Base-by-base conservation (phyloP, 1,140 invertebrate species). In the Mya arenaria region DNA sequence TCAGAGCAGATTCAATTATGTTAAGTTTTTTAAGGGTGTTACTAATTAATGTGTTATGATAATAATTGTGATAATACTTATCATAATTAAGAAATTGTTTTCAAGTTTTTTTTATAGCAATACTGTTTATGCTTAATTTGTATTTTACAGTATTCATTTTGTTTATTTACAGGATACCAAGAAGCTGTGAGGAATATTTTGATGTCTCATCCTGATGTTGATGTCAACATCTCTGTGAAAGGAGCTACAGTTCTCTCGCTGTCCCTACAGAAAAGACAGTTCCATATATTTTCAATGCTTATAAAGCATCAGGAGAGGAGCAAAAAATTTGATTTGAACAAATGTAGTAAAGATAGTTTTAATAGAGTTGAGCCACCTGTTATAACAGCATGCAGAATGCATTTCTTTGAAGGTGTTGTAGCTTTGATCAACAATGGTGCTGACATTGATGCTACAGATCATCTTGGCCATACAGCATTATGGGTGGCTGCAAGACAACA, bases 311-410 rank as follows among this genome's bases (percentile, higher is more conserved):
- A 88, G 74, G 89, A 89, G 74, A 88, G 87, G 34, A 86, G 77
- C 10, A 85, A 85, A 25, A 87, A 89, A 44, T 78, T 91, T 28
- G 87, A 90, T 69, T 63, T 91, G 23, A 89, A 91, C 80, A 89
- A 89, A 77, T 87, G 87, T 55, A 91, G 90, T 82, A 90, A 90
- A 72, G 90, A 91, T 75, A 83, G 86, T 60, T 83, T 90, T 8
- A 89, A 88, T 32, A 74, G 90, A 39, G 81, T 89, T 63, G 90
- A 91, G 56, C 90, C 90, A n/a, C 90, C 90, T 4, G 75, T 91
- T 17, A 90, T 91, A n/a, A 91, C 90, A 62, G 89, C 90, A 8
- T 90, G 90, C 68, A 85, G 90, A 55, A 85, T 91, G 82, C 89
- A 90, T 75, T 90, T 90, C 78, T 74, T 87, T 65, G 90, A 91